Base-by-base conservation (phyloP, 2,113 vertebrate genomes). In the Malurus cyaneus region DNA sequence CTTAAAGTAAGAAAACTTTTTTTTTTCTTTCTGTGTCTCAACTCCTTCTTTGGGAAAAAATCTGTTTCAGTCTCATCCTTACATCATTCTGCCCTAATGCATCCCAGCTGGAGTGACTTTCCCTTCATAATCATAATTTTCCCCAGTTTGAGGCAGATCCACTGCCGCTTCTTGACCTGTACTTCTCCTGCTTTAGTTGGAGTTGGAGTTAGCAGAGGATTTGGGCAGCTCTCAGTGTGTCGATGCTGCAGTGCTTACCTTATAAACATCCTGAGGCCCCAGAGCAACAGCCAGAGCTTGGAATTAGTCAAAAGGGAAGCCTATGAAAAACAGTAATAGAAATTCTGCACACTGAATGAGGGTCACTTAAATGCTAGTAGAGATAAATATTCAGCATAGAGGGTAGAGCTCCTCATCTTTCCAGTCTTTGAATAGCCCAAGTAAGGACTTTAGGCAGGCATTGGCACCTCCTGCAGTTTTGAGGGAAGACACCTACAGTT, bases 11-110 rank as follows among this genome's bases (percentile, higher is more conserved):
- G 42, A 79, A 78, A 24, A 3, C 2, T 13, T 72, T 65, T 56
- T 26, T 28, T 8, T 7, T 2, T 5, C 10, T 36, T 82, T 82
- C 59, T 76, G 16, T 86, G 34, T 71, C 44, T 94, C 62, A 82
- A 73, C 70, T 94, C 93, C 96, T 96, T 96, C 93, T 97, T 96
- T 97, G 95, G 93, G 79, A 95, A 96, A 97, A 94, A 91, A 59
- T 76, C 42, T 7, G 8, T 88, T 95, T 89, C 72, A 77, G 42
- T 74, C 92, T 92, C 81, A 88, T 93, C 71, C 74, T 95, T 94
- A 96, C 80, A 80, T 94, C 95, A 94, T 88, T 81, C 81, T 92
- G 29, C 60, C 79, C 26, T 96, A 95, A 95, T 89, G 31, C 42
- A 73, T 96, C 82, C 93, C 93, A 97, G 85, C 54, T 96, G 94